Evolutionary conservation across 2,797 vertebrate genomes (phyloP).

Genomic region (Gambelia wislizenii): DNA sequence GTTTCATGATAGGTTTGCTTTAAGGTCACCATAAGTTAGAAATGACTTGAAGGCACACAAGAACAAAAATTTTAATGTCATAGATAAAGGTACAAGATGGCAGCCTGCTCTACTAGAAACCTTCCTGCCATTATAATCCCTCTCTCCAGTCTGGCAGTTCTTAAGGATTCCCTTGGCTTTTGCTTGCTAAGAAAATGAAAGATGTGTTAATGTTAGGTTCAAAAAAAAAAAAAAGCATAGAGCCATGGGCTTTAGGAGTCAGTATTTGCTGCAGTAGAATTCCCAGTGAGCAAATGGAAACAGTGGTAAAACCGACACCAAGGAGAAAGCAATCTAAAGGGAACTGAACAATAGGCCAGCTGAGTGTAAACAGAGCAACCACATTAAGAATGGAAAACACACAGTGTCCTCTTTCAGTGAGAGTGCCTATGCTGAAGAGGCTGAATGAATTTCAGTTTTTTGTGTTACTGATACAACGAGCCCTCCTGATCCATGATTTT

Average conservation of each 20-base stretch:
- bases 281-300: neutral
- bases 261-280: fast-evolving
- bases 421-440: neutral
- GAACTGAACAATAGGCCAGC: neutral
- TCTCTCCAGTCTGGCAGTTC: neutral
- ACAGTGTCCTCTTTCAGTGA: neutral
- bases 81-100: neutral
- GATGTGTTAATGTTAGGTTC: neutral
- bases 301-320: neutral
- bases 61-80: too few relatives aligned
- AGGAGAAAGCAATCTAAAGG: neutral
- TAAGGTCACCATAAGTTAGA: too few relatives aligned
- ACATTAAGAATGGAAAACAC: neutral
- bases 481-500: too few relatives aligned
- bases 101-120: neutral
- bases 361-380: neutral
- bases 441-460: neutral
- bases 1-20: too few relatives aligned
- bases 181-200: constrained; percentile 33
- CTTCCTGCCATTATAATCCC: neutral
- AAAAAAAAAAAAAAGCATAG: constrained; percentile 34
- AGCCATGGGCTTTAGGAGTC: neutral
- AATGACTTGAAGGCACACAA: too few relatives aligned
- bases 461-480: neutral
- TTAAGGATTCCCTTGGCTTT: neutral